Base-by-base conservation (phyloP, 2,888 invertebrate species). In the Steromphala cineraria region DNA sequence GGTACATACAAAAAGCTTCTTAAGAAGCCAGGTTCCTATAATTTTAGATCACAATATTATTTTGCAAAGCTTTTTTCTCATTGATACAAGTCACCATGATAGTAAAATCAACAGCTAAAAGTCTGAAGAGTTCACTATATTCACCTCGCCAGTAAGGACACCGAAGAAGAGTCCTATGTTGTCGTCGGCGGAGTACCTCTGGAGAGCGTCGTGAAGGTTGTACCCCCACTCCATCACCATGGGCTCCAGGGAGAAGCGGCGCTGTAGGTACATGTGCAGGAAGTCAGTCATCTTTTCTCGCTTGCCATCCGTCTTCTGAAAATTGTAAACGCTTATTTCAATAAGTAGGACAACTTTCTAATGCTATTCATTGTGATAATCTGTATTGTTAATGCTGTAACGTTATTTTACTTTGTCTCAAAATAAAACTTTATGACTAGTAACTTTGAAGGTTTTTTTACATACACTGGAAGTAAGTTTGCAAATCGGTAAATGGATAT, bases 201-300 rank as follows among this genome's bases (percentile, higher is more conserved):
- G 88, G 75, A 90, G 90, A 8, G 93, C 92, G 82, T 93, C 92
- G 28, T 91, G 89, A 24, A 93, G 87, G 79, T 93, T 93, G 85
- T 93, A 93, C 0, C 89, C 92, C 93, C 93, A 93, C 81, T 93
- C 93, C 15, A 89, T 83, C 36, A 90, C 89, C 91, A 93, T 91
- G 85, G 90, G 89, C 40, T 90, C 89, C 78, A 92, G 79, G 40
- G 90, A 85, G 84, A 92, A 93, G 21, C 90, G 84, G 19, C 88
- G 83, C 79, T 87, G 83, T 40, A 93, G 87, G 83, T 92, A 93
- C 4, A 78, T 86, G 81, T 89, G 85, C 67, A 93, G 80, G 86
- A 92, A 93, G 40, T 91, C 90, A 7, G 84, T 86, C 90, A 93
- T 87, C 75, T 84, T 87, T 31, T 88, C 87, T 13, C 90, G 81